Conservation (phyloP, 2,113 vertebrate genomes). For the Archocentrus centrarchus region DNA sequence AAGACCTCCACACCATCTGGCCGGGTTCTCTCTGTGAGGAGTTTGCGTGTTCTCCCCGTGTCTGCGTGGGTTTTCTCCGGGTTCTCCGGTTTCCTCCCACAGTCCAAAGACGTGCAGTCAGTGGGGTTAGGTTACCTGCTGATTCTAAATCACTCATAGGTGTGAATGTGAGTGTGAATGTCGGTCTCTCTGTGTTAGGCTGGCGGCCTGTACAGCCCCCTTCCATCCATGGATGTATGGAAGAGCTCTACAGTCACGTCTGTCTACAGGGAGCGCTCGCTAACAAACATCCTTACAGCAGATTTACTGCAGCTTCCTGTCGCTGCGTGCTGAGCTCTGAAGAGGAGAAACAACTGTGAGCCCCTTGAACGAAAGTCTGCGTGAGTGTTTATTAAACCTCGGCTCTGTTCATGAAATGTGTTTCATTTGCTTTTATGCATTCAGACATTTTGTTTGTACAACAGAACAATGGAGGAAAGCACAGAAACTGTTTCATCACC, state of each 20-base stretch:
- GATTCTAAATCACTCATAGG: too few species aligned
- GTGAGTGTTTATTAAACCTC: background rate
- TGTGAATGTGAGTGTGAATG: too few species aligned
- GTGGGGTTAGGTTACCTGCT: too few species aligned
- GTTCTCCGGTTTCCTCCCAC: too few species aligned
- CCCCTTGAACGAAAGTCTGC: background rate
- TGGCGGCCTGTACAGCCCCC: too few species aligned
- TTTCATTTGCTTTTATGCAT: background rate
- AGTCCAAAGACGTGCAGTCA: too few species aligned
- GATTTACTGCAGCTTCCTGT: background rate
- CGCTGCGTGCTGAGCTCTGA: background rate
- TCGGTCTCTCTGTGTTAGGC: too few species aligned
- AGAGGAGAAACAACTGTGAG: background rate
- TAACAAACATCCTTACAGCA: background rate
- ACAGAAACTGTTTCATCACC: background rate
- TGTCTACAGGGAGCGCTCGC: background rate
- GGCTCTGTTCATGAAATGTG: background rate
- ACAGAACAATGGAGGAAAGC: background rate
- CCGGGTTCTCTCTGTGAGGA: too few species aligned
- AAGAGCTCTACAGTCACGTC: too few species aligned
- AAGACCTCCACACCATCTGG: background rate
- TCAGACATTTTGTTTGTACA: background rate
- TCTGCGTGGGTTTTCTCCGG: too few species aligned
- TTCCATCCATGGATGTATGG: too few species aligned
- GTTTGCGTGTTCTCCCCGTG: too few species aligned